Base-by-base conservation (phyloP, 2,113 vertebrate species). In the Mastomys natalensis region DNA sequence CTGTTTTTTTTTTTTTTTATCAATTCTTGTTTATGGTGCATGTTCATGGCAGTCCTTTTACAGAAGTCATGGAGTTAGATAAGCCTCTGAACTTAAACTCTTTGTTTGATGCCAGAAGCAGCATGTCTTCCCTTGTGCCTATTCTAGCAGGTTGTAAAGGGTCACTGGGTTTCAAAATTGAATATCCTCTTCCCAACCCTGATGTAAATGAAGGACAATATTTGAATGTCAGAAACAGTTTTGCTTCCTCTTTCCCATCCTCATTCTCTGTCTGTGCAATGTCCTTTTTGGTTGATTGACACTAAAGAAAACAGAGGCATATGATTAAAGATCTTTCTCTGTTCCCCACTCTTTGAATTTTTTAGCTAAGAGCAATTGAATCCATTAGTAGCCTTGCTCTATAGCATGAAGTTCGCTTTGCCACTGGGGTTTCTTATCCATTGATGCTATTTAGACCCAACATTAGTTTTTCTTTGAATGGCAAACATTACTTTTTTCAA, bases 211-310 rank as follows among this genome's bases (percentile, higher is more conserved):
- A 60, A 95, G 68, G 96, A 96, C 68, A 96, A 45, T 55, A 91
- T 95, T 87, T 94, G 80, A 93, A 93, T 37, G 87, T 93, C 55
- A 95, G 77, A 96, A 93, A 86, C 51, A 91, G 22, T 64, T 94
- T 88, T 81, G 37, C 76, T 96, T 97, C 92, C 76, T 93, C 70
- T 88, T 95, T 97, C 40, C 43, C 80, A 96, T 95, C 93, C 80
- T 91, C 74, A 86, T 95, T 97, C 43, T 43, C 89, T 93, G 91
- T 97, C 55, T 93, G 87, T 93, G 45, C 80, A 53, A 40, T 87
- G 68, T 70, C 37, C 31, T 93, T 91, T 92, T 97, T 97, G 95
- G 78, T 97, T 97, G 95, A 94, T 74, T 97, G 95, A 91, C 85
- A 90, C 89, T 92, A 84, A 82, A 86, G 80, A 68, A 94, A 95